Evolutionary conservation across 2,888 invertebrate species (phyloP), one percentile per base, ranked within the genome.

Genomic region (Drosophila tripunctata): DNA sequence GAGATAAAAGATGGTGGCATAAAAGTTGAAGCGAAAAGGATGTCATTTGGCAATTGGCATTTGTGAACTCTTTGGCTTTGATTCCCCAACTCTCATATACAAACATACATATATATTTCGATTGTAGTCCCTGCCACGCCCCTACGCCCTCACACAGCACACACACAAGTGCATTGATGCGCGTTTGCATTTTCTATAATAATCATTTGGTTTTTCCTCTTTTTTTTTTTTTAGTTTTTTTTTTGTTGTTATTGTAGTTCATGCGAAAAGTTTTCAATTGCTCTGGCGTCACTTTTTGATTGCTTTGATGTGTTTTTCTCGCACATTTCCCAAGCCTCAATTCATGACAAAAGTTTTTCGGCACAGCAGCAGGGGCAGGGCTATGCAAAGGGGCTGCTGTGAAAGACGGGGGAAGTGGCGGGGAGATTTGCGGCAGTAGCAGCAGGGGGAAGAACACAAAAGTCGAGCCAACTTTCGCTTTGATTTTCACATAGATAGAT

Each of bases 251-350:
- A 10, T 36, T 55, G 24, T 47, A 44, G 66, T 77, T 76, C 78
- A 86, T 83, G 77, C 75, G 86, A 83, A 83, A 83, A 86, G 77
- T 83, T 83, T 83, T 86, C 83, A 86, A 86, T 83, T 83, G 82
- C 82, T 83, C 83, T 86, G 84, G 84, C 84, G 84, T 84, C 84
- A 86, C 84, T 84, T 84, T 84, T 84, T 84, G 84, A 84, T 84
- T 84, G 84, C 84, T 84, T 86, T 84, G 84, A 84, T 84, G 84
- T 84, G 87, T 84, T 84, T 84, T 87, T 81, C 79, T 81, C 84
- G 80, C 86, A 85, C 81, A 86, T 86, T 83, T 83, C 84, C 80
- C 78, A 63, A 75, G 77, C 79, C 83, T 84, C 84, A 77, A 84
- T 84, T 84, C 83, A 84, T 84, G 81, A 80, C 79, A 79, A 84